A percentile compares a stretch with the other conserved stretches of the same genome.
Conservation (phyloP, 2,113 vertebrate genomes). For the Cololabis saira region DNA sequence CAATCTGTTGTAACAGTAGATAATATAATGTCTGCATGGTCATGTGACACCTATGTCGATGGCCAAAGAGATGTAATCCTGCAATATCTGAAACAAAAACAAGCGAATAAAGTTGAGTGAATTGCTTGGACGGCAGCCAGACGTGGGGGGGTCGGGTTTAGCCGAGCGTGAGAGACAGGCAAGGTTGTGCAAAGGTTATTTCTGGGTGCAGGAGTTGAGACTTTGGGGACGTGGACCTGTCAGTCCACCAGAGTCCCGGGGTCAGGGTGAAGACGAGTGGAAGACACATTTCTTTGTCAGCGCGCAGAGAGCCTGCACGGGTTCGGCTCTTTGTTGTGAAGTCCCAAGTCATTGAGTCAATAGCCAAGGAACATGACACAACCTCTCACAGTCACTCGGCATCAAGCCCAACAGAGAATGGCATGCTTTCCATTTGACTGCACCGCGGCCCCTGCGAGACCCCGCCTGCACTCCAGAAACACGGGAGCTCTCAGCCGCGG, state of each 20-base stretch:
- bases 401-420: constrained; percentile 86
- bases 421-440: constrained; percentile 88
- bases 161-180: constrained; percentile 63
- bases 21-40: constrained; percentile 42
- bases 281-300: constrained; percentile 92
- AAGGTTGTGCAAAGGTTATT: constrained; percentile 58
- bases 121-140: constrained; percentile 54
- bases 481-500: constrained; percentile 42
- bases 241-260: constrained; percentile 86
- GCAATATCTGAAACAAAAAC: constrained; percentile 34
- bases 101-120: constrained; percentile 42
- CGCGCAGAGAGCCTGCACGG: constrained; percentile 82
- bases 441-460: constrained; percentile 80
- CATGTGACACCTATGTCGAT: constrained; percentile 46
- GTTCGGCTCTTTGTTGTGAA: constrained; percentile 86
- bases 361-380: constrained; percentile 93
- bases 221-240: constrained; percentile 79
- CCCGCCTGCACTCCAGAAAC: constrained; percentile 82
- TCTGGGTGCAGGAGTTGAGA: constrained; percentile 69
- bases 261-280: constrained; percentile 93
- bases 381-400: constrained; percentile 92
- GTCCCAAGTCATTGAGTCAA: constrained; percentile 93
- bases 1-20: constrained; percentile 56
- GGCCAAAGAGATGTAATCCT: constrained; percentile 55
- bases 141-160: constrained; percentile 22